These are phyloP conservation scores for Delphinus delphis DNA, from an alignment of 2,113 vertebrate genomes.

Conservation along the genomic window DNA sequence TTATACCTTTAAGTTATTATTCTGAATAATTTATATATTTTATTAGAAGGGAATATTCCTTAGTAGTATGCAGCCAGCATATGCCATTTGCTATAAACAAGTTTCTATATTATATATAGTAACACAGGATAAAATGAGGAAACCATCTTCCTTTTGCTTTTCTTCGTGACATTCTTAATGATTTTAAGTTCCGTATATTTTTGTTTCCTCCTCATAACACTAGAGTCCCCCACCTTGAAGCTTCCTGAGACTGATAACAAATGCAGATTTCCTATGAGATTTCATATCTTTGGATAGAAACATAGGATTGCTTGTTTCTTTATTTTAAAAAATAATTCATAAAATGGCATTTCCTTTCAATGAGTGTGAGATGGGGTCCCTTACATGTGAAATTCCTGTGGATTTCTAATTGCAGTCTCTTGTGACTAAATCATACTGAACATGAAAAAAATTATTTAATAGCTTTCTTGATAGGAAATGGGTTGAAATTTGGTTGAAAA, in stretches of 20 bases:
- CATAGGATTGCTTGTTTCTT: background rate
- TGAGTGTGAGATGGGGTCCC: background rate
- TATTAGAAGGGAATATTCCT: background rate
- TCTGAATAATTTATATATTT: slow-evolving; percentile 33
- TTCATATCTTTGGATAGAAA: background rate
- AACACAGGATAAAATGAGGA: background rate
- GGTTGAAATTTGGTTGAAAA: background rate
- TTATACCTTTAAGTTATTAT: background rate
- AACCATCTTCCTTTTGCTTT: background rate
- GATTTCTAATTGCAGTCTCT: background rate
- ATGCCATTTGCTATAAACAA: background rate
- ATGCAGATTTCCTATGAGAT: background rate
- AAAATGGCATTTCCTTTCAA: background rate
- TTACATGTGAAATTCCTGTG: background rate
- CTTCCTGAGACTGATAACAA: background rate
- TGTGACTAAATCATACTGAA: background rate
- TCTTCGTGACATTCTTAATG: background rate
- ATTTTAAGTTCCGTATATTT: background rate
- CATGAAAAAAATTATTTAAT: background rate
- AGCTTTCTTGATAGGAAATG: background rate
- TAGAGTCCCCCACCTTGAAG: background rate
- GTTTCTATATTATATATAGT: background rate
- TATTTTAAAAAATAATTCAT: background rate
- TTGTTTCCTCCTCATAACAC: background rate
- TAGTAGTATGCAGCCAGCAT: background rate